Conservation (phyloP, 2,888 invertebrate species). For the Dichetophora obliterata region DNA sequence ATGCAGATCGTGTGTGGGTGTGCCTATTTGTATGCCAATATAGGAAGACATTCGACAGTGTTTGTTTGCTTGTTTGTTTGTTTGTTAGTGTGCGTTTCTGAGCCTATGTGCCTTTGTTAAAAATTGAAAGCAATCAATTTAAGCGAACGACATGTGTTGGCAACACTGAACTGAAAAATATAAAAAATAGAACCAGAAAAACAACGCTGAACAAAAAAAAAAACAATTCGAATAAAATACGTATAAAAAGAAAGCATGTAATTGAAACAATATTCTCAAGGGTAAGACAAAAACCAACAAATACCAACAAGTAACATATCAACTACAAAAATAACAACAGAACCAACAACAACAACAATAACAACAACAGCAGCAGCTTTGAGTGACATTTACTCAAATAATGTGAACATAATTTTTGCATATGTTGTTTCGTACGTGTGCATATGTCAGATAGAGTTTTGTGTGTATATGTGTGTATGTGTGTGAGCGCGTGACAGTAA, state of each 20-base stretch:
- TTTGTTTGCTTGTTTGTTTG: not conserved
- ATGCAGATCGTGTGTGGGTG: not conserved
- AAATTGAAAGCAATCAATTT: slow-evolving; percentile 39
- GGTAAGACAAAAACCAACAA: slow-evolving; percentile 7
- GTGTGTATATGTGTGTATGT: not conserved
- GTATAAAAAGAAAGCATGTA: not conserved
- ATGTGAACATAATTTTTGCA: slow-evolving; percentile 29
- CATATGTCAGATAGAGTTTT: not conserved
- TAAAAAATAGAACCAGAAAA: not conserved
- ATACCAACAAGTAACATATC: not conserved
- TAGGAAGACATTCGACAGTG: not conserved
- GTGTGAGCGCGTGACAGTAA: not conserved
- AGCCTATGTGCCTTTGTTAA: slow-evolving; percentile 6
- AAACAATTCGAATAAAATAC: slow-evolving; percentile 18
- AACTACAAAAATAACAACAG: not conserved
- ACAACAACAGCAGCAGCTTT: not conserved
- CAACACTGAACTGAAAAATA: slow-evolving; percentile 2
- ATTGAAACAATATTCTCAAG: slow-evolving; percentile 29
- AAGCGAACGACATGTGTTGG: slow-evolving; percentile 29
- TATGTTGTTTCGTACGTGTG: not conserved
- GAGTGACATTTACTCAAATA: slow-evolving; percentile 32
- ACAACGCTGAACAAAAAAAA: not conserved
- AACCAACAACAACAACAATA: not conserved
- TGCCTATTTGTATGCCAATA: not conserved
- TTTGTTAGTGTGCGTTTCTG: not conserved